Evolutionary conservation across 1,140 invertebrate species (phyloP), one percentile per base, ranked within the genome.

Genomic region (Drosophila tristis): DNA sequence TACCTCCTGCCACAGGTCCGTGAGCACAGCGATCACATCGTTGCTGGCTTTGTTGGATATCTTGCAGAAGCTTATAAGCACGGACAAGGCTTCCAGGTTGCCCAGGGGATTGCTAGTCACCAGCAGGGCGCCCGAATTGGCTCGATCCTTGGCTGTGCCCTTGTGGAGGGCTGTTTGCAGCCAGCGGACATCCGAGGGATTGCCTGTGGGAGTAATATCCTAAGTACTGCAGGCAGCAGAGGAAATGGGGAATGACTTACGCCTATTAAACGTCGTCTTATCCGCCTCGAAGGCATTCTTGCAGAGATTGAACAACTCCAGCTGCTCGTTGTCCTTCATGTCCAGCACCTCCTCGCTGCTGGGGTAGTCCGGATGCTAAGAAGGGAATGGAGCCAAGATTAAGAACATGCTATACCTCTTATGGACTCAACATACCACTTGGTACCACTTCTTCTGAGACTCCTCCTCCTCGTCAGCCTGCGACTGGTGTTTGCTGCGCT

Each of bases 41-140:
- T 93, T 92, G 64, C 94, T 95, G 77, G 95, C 94, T 70, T 95
- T 95, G 65, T 95, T 96, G 48, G 96, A 95, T 16, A 95, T 93
- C 91, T 95, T 94, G 1, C 96, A 94, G 92, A 96, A 95, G 31
- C 92, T 92, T n/a, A 97, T 93, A 0, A 98, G 89, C 11, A 91
- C 93, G 13, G 94, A 93, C 0, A 98, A 78, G 29, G 94, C 93
- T 5, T 91, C 55, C 0, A 97, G 76, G 89, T 96, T 96, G 79
- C 96, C 95, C 39, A 97, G 93, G 0, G 96, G 95, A 73, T 95
- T 95, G 68, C 97, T 95, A 80, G 97, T 96, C 7, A 97, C 94
- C 8, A 96, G 91, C 8, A 98, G 78, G 4, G 96, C 95, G 26
- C 94, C 93, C 0, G 96, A 96, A 57, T 96, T 96, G 54, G 97